phyloP scores from a whole-genome alignment of 2,888 invertebrate genomes.

The Drosophila tanythrix region DNA sequence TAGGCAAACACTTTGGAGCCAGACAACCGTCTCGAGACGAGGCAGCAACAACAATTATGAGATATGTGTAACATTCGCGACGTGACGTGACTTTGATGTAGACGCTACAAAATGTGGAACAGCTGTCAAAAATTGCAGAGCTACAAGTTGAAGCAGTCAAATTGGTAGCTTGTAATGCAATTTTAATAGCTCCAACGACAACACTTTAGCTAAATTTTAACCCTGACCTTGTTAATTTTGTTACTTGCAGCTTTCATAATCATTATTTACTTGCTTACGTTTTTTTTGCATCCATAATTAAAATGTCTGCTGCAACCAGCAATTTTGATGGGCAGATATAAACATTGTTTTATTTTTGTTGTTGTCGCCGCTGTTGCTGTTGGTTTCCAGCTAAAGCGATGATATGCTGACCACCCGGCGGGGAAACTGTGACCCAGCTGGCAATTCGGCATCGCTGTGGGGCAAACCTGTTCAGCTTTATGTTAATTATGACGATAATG shows the following conservation, averaged over 20 bases:
- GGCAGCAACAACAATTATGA: slow-evolving; percentile 42
- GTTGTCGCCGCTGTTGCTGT: slow-evolving; percentile 3
- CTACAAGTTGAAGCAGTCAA: slow-evolving; percentile 5
- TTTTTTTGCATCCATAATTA: slow-evolving; percentile 74
- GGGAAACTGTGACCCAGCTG: slow-evolving; percentile 22
- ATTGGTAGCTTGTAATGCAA: slow-evolving; percentile 55
- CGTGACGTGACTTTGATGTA: slow-evolving; percentile 68
- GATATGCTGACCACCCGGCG: slow-evolving; percentile 55
- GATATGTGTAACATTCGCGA: slow-evolving; percentile 64
- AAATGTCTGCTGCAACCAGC: slow-evolving; percentile 72
- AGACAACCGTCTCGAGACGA: slow-evolving; percentile 29
- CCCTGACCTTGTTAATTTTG: slow-evolving; percentile 57
- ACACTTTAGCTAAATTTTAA: slow-evolving; percentile 39
- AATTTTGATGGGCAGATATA: slow-evolving; percentile 61
- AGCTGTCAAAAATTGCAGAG: slow-evolving; percentile 56
- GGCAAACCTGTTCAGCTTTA: slow-evolving; percentile 53
- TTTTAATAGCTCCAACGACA: slow-evolving; percentile 43
- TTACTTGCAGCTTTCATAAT: slow-evolving; percentile 25
- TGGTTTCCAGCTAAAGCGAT: slow-evolving; percentile 17
- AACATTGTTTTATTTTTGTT: slow-evolving; percentile 1
- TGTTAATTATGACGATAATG: slow-evolving; percentile 82
- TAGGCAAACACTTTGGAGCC: slow-evolving; percentile 31
- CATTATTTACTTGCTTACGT: slow-evolving; percentile 43
- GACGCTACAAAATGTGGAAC: slow-evolving; percentile 68
- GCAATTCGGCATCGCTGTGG: slow-evolving; percentile 32